Evolutionary conservation across 2,113 vertebrate species (phyloP).

Genomic region (Merops nubicus): DNA sequence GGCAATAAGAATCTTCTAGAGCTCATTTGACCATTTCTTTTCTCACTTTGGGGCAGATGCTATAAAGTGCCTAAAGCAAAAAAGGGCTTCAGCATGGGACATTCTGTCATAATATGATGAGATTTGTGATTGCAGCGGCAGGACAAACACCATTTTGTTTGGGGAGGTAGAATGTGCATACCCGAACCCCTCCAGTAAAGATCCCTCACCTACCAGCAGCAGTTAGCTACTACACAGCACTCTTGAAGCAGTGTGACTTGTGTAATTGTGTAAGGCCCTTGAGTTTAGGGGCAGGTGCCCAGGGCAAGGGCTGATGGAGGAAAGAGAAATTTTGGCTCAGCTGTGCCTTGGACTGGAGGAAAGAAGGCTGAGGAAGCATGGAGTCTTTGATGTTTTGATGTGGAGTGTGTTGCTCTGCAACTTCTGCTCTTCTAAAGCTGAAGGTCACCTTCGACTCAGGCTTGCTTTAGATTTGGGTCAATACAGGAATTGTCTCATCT

Average conservation of each 20-base stretch:
- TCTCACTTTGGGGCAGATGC: background rate
- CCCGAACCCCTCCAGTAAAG: background rate
- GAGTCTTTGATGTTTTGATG: background rate
- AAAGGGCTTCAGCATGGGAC: background rate
- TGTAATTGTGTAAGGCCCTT: background rate
- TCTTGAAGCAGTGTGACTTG: background rate
- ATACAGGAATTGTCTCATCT: constrained; percentile 69
- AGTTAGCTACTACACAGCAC: background rate
- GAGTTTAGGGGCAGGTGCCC: background rate
- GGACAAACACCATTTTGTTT: background rate
- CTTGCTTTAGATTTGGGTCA: constrained; percentile 25
- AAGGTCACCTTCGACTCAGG: constrained; percentile 47
- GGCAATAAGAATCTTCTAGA: background rate
- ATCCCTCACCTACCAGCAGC: background rate
- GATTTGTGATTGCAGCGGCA: background rate
- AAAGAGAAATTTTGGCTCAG: background rate
- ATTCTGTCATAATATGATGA: background rate
- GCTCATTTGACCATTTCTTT: background rate
- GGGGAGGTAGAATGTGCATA: background rate
- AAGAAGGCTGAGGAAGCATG: background rate
- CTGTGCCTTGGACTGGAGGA: background rate
- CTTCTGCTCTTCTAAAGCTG: background rate
- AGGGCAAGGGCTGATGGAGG: background rate
- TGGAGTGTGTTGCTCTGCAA: background rate
- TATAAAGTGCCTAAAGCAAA: background rate